Evolutionary conservation across 2,797 vertebrate genomes (phyloP), one percentile per base, ranked within the genome.

Genomic region (Echiichthys vipera): DNA sequence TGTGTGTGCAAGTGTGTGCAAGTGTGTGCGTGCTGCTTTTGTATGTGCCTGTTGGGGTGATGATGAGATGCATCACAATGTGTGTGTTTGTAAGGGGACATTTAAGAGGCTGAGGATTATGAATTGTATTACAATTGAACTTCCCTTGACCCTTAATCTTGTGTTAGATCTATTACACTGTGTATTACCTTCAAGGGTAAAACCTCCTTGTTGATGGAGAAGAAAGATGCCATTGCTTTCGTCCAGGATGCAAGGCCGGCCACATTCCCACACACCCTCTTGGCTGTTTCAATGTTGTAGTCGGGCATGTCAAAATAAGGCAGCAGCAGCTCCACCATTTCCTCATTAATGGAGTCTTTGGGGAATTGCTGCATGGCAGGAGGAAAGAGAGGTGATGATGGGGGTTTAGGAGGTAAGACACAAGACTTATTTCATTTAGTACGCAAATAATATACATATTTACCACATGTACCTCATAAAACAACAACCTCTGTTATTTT

Each of bases 191-290:
- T 99, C 83, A 99, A 90, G 62, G 98, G 98, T 45, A 99, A 90
- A 51, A 99, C 97, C 87, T 99, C 98, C 89, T 96, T 99, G 91
- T 99, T 99, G 82, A 98, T 96, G 54, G 97, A 95, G 87, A 97
- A 99, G 91, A 99, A 99, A 5, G 96, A 87, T 3, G 96, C 96
- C 98, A 99, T 99, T 36, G 97, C 96, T 93, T 97, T 98, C 7
- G 98, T 99, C 98, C 98, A 99, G 9, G 97, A 97, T 65, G 97
- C 97, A 63, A 99, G 96, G 25, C 98, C 98, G 0, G 97, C 96
- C 75, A 99, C 96, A 29, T 99, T 99, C 22, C 98, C 97, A 74
- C 98, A 98, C 2, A 98, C 97, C 5, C 96, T 94, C 78, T 94
- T 97, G 22, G 98, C 98, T 25, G 96, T 98, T 86, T 99, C 98